A percentile compares a stretch with the other conserved stretches of the same genome.
These are phyloP conservation scores for Sphecodes monilicornis DNA, from an alignment of 2,888 invertebrate genomes.

Conservation along the genomic window DNA sequence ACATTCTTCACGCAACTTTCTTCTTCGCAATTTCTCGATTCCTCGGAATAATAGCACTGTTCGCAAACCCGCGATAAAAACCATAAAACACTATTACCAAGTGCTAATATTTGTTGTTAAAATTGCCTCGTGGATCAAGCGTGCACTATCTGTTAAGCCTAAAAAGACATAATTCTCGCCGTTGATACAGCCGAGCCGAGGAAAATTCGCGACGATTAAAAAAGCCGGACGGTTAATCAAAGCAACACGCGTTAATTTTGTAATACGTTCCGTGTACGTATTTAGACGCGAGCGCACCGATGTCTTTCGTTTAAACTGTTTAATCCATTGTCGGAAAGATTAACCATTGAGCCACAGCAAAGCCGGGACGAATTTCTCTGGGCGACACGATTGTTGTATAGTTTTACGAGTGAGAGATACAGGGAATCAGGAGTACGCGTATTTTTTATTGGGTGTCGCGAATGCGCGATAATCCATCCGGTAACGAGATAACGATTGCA, in stretches of 20 bases:
- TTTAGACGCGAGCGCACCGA: neutral
- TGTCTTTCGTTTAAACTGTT: neutral
- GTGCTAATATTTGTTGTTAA: neutral
- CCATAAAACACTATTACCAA: no score
- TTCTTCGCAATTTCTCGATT: no score
- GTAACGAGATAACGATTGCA: neutral
- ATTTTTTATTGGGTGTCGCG: neutral
- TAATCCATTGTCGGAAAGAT: neutral
- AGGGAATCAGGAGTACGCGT: neutral
- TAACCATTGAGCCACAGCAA: neutral
- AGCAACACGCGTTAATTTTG: conserved; percentile 5
- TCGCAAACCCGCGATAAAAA: neutral
- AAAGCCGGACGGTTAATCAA: neutral
- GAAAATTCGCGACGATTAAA: neutral
- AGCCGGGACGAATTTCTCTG: neutral
- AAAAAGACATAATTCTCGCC: neutral
- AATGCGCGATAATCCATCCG: neutral
- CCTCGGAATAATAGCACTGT: no score
- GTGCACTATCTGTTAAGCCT: neutral
- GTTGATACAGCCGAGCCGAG: neutral
- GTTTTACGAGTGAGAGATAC: neutral
- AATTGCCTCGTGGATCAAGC: neutral
- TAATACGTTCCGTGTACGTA: no score
- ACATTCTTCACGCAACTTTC: no score
- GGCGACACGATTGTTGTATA: neutral